phyloP scores from a whole-genome alignment of 2,797 vertebrate genomes.

The Carduelis carduelis region DNA sequence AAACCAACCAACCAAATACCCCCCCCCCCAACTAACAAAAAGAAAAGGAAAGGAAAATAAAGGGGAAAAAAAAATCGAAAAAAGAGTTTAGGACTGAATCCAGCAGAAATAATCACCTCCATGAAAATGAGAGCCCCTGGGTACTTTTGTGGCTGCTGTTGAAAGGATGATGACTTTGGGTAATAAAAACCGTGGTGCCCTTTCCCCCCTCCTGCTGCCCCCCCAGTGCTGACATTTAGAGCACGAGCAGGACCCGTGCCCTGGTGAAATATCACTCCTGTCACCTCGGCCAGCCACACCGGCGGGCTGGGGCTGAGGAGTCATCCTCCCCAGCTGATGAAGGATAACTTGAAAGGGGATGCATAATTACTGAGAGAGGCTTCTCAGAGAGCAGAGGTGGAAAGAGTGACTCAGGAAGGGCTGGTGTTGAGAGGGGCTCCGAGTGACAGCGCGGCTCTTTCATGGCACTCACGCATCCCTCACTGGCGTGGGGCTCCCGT shows the following conservation, averaged over 20 bases:
- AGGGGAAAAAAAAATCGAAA: accelerated
- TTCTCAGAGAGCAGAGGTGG: neutral
- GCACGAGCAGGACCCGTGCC: neutral
- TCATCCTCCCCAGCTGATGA: neutral
- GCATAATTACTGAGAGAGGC: neutral
- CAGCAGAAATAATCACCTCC: constrained; percentile 1
- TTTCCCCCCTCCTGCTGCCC: neutral
- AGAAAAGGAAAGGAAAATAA: neutral
- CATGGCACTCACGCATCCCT: accelerated
- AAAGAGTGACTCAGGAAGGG: neutral
- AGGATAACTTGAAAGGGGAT: neutral
- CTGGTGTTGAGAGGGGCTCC: accelerated
- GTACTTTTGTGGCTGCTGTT: neutral
- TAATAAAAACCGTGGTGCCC: neutral
- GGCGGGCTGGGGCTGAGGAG: accelerated
- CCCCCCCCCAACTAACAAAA: neutral
- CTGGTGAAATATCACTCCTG: neutral
- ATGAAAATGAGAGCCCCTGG: neutral
- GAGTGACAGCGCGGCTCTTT: neutral
- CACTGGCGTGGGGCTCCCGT: accelerated
- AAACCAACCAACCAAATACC: neutral
- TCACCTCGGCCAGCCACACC: neutral
- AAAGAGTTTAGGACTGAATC: neutral
- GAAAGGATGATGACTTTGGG: neutral
- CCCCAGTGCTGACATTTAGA: neutral